Conservation (phyloP, 2,888 invertebrate species). For the Andrena bucephala region DNA sequence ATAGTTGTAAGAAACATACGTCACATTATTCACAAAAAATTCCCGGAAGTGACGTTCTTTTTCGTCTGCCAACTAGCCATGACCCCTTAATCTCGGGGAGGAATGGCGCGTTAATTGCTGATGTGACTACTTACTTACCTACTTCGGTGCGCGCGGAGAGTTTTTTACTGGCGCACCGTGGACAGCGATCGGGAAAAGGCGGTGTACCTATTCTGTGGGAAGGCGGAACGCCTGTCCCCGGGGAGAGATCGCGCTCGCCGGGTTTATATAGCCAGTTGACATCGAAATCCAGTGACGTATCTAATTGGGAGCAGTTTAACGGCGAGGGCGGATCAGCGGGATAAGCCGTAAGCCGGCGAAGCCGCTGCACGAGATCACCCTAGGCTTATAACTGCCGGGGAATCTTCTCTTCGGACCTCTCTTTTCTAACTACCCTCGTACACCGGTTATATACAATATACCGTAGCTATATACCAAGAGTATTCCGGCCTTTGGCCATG, state of each 20-base stretch:
- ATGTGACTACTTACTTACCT: not conserved
- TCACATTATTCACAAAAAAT: too few species aligned
- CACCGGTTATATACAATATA: constrained; percentile 2
- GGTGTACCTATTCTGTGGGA: not conserved
- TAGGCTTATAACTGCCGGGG: constrained; percentile 81
- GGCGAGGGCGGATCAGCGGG: constrained; percentile 75
- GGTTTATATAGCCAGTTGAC: constrained; percentile 74
- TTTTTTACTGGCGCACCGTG: not conserved
- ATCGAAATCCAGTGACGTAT: constrained; percentile 84
- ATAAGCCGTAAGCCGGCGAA: constrained; percentile 80
- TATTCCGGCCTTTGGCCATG: constrained; percentile 34
- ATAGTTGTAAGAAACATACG: too few species aligned
- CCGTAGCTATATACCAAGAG: constrained; percentile 17
- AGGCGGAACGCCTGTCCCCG: constrained; percentile 33
- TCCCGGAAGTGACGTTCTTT: too few species aligned
- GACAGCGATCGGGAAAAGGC: not conserved
- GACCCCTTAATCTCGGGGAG: not conserved
- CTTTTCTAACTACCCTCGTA: constrained; percentile 48
- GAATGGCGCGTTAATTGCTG: not conserved
- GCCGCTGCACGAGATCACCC: constrained; percentile 81
- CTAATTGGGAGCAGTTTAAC: constrained; percentile 84
- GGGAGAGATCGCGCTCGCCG: constrained; percentile 74
- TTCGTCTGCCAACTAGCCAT: too few species aligned
- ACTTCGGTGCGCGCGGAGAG: not conserved
- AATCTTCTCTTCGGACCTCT: constrained; percentile 72